Evolutionary conservation across 2,797 vertebrate species (phyloP).

Genomic region (Pyrocephalus nanus): DNA sequence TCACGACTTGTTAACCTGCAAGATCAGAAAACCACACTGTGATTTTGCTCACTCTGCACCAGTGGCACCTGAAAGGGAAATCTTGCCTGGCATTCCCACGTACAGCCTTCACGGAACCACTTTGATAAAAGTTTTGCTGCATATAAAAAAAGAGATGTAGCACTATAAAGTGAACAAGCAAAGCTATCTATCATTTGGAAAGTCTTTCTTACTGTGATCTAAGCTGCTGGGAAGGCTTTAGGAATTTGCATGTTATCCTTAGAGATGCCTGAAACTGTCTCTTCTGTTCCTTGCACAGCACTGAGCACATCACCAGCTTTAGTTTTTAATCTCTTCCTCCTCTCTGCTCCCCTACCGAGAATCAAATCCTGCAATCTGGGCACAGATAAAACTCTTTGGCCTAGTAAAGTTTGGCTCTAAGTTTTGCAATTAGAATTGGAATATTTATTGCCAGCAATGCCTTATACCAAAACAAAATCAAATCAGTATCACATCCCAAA

Average conservation of each 20-base stretch:
- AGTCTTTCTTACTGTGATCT: constrained; percentile 34
- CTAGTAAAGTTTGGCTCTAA: neutral
- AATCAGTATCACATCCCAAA: neutral
- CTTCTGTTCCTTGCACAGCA: neutral
- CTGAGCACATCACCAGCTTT: constrained; percentile 29
- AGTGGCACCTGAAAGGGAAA: neutral
- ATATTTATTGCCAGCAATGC: neutral
- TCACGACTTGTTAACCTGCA: neutral
- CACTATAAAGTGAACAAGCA: constrained; percentile 30
- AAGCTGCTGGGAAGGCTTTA: constrained; percentile 51
- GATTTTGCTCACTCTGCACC: neutral
- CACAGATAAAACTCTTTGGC: constrained; percentile 5
- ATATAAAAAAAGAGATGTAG: neutral
- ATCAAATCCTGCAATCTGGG: constrained; percentile 27
- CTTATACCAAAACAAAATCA: neutral
- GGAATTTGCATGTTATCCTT: constrained; percentile 62
- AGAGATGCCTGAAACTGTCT: constrained; percentile 42
- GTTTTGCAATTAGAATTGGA: neutral
- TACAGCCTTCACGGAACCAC: neutral
- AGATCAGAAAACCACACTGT: constrained; percentile 6
- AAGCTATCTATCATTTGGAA: constrained; percentile 1
- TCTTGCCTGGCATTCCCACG: neutral
- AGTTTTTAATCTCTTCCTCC: constrained; percentile 56
- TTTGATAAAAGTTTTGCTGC: constrained; percentile 27
- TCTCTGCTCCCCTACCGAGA: neutral